Conservation (phyloP, 2,797 vertebrate genomes). For the Argya squamiceps region DNA sequence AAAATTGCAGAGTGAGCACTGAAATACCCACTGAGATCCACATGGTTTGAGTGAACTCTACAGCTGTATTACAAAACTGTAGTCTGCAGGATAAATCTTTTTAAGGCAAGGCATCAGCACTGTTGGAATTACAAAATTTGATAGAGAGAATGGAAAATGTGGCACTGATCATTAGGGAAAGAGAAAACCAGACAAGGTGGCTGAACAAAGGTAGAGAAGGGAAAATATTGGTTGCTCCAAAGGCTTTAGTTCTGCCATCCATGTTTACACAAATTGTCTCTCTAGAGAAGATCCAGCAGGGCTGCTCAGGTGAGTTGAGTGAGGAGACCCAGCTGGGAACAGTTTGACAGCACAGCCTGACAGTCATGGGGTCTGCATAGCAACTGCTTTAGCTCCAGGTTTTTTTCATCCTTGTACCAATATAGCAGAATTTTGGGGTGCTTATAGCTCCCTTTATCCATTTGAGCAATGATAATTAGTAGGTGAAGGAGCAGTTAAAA, state of each 20-base stretch:
- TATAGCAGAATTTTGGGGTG: background rate
- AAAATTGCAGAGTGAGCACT: background rate
- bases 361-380: background rate
- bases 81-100: background rate
- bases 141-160: background rate
- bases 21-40: slow-evolving; percentile 21
- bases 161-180: background rate
- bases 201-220: background rate
- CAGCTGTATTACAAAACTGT: background rate
- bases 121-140: background rate
- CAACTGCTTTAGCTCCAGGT: background rate
- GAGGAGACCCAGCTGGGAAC: background rate
- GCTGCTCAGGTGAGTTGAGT: background rate
- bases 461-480: background rate
- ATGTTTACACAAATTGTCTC: background rate
- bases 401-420: background rate
- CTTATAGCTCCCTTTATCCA: background rate
- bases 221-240: background rate
- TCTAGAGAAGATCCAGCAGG: background rate
- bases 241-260: background rate
- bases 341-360: background rate
- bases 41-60: background rate
- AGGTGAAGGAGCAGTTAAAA: background rate
- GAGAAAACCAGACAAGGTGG: background rate
- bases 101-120: background rate